These are phyloP conservation scores for Mechanitis mazaeus DNA, from an alignment of 2,888 invertebrate genomes.

Conservation along the genomic window DNA sequence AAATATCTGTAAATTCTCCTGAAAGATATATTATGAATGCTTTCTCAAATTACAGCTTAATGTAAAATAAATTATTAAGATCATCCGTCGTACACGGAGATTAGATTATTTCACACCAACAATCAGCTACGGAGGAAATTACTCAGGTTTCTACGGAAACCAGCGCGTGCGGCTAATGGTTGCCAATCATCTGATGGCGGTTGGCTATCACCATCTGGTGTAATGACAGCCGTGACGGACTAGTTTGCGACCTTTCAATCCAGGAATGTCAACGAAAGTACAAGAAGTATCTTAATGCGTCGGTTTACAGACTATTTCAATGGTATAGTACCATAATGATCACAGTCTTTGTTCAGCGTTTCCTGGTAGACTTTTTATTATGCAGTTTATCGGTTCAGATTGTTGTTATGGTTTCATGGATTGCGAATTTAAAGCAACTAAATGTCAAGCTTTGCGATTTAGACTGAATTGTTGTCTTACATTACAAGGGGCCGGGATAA, in stretches of 20 bases:
- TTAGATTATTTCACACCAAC: conserved; percentile 41
- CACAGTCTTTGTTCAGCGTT: conserved; percentile 45
- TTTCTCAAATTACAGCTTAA: conserved; percentile 20
- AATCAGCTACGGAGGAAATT: conserved; percentile 37
- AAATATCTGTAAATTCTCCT: neutral
- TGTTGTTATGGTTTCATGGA: conserved; percentile 20
- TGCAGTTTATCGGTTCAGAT: conserved; percentile 22
- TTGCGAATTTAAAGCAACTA: conserved; percentile 22
- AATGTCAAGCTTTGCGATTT: conserved; percentile 17
- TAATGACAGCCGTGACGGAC: conserved; percentile 42
- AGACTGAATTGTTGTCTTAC: conserved; percentile 14
- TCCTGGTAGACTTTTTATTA: conserved; percentile 38
- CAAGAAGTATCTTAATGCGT: conserved; percentile 36
- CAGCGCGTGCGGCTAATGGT: conserved; percentile 56
- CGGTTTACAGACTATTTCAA: conserved; percentile 11
- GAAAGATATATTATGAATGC: conserved; percentile 9
- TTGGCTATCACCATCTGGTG: conserved; percentile 39
- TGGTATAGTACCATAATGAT: conserved; percentile 38
- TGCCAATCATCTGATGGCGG: conserved; percentile 50
- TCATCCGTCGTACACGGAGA: conserved; percentile 18
- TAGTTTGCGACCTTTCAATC: conserved; percentile 52
- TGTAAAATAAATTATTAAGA: conserved; percentile 28
- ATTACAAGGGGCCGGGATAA: conserved; percentile 1
- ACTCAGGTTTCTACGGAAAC: conserved; percentile 36
- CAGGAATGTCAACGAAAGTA: conserved; percentile 55